A percentile compares a stretch with the other conserved stretches of the same genome.
phyloP scores from a whole-genome alignment of 1,140 invertebrate species.

The Saxidomus purpurata region DNA sequence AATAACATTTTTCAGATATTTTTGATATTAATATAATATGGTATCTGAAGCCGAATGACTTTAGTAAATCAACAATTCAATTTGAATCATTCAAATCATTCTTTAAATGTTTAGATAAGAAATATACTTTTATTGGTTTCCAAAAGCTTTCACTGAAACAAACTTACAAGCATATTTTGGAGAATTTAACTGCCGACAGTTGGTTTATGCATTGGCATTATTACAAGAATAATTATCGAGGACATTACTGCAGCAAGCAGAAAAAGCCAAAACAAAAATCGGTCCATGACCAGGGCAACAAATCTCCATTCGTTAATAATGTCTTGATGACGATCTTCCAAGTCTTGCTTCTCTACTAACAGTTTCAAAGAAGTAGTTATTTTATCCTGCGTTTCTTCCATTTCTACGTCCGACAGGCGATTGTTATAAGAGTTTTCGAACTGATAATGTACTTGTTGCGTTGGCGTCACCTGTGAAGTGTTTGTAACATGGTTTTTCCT shows the following conservation, averaged over 20 bases:
- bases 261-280: conserved; percentile 98
- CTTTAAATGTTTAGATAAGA: too few relatives aligned
- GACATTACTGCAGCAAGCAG: conserved; percentile 90
- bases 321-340: conserved; percentile 78
- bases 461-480: conserved; percentile 22
- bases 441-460: conserved; percentile 49
- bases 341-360: conserved; percentile 77
- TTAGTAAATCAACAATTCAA: too few relatives aligned
- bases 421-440: conserved; percentile 52
- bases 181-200: neutral
- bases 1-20: too few relatives aligned
- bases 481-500: neutral
- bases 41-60: too few relatives aligned
- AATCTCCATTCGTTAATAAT: conserved; percentile 96
- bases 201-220: conserved; percentile 65
- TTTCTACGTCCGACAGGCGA: neutral
- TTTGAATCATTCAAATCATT: too few relatives aligned
- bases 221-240: conserved; percentile 58
- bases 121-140: too few relatives aligned
- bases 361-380: conserved; percentile 77
- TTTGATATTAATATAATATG: too few relatives aligned
- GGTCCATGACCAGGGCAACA: conserved; percentile 99
- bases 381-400: conserved; percentile 68
- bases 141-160: too few relatives aligned
- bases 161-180: too few relatives aligned